phyloP scores from a whole-genome alignment of 2,113 vertebrate species.

The Oreotrochilus melanogaster region DNA sequence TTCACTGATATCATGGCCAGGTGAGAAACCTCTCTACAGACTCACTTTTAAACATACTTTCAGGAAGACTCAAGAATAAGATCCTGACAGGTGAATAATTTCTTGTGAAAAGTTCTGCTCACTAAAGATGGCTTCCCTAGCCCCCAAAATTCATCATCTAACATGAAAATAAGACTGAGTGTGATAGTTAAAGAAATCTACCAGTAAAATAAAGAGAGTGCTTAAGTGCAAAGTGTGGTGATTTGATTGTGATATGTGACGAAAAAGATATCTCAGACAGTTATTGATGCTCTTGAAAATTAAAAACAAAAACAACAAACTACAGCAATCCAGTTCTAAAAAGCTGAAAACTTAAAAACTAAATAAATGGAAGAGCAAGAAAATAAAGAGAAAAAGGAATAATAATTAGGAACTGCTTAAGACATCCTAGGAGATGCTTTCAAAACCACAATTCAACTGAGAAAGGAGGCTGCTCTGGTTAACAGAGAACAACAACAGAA shows the following conservation, averaged over 20 bases:
- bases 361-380: slow-evolving; percentile 3
- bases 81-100: neutral
- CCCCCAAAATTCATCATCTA: neutral
- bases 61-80: neutral
- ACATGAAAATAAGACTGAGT: neutral
- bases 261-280: neutral
- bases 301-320: neutral
- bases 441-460: slow-evolving; percentile 1
- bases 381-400: slow-evolving; percentile 32
- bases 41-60: neutral
- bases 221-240: neutral
- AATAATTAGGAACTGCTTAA: slow-evolving; percentile 30
- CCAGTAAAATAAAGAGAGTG: neutral
- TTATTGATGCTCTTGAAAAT: neutral
- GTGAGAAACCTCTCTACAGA: neutral
- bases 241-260: neutral
- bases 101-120: neutral
- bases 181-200: neutral
- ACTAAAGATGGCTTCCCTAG: neutral
- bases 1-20: neutral
- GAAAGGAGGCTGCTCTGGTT: neutral
- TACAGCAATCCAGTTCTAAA: neutral
- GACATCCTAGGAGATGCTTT: slow-evolving; percentile 15
- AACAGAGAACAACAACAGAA: neutral
- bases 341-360: slow-evolving; percentile 3